Base-by-base conservation (phyloP, 2,797 vertebrate genomes). In the Pelochelys cantorii region DNA sequence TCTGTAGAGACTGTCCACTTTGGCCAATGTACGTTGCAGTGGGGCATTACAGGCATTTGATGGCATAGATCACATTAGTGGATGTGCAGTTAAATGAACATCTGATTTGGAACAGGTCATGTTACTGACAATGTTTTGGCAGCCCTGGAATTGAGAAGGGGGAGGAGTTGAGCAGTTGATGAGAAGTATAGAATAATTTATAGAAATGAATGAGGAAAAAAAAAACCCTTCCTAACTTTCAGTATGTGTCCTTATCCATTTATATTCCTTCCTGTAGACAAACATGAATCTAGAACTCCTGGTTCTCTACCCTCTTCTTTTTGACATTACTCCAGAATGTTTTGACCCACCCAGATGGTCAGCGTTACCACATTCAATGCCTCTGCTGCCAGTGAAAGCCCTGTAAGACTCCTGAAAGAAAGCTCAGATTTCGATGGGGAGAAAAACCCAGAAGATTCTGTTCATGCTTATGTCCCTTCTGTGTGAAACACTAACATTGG, bases 381-480 rank as follows among this genome's bases (percentile, higher is more conserved):
- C 2, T 6, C 89, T 1, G 1, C 34, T 31, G 12, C 42, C 14
- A 15, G 48, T 92, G 81, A 92, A 94, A 80, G 23, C 22, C 82
- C 85, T 83, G 34, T 42, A 25, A 93, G 79, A 54, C 90, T 5
- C 42, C 54, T 95, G 53, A 78, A 65, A 91, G 31, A 79, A 52
- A 18, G 74, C 9, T 83, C 7, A 82, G 55, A 10, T 34, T 59
- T 93, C 89, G 89, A 6, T 79, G 68, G 9, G 29, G 65, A 12
- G 42, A n/a, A 87, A 90, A 86, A 74, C 7, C 20, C 3, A 75
- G 60, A 85, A 54, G 17, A 42, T 27, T 13, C 65, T 82, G 48
- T 14, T 88, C 6, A 22, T 91, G 81, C 2, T 89, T 77, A 20
- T 20, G 5, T 22, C 17, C 56, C 68, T 77, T 25, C 55, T 89